Percentiles rank a stretch among this genome's conserved stretches.
Conservation (phyloP, 53 echinoderm and acorn worm genomes). For the Stichopus horrens region DNA sequence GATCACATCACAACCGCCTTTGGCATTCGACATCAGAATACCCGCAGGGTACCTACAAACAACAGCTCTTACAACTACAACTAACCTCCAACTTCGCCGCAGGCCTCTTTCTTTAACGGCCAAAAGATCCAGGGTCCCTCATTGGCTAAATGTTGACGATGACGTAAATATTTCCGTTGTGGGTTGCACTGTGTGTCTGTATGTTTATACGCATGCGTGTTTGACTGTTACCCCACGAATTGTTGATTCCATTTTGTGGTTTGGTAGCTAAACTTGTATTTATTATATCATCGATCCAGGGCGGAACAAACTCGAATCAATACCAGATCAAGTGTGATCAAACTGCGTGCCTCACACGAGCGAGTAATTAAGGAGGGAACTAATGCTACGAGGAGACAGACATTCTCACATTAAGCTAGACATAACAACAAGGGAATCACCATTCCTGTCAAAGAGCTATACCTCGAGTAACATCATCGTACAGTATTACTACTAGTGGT, state of each 20-base stretch:
- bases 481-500: too few species aligned
- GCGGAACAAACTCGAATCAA: background rate
- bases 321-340: background rate
- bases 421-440: too few species aligned
- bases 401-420: too few species aligned
- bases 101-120: slow-evolving; percentile 23
- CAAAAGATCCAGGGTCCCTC: background rate
- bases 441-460: too few species aligned
- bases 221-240: background rate
- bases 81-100: slow-evolving; percentile 5
- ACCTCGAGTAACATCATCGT: too few species aligned
- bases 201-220: background rate
- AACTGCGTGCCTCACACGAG: slow-evolving; percentile 22
- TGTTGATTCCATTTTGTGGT: background rate
- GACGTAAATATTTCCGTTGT: slow-evolving; percentile 15
- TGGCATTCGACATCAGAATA: background rate
- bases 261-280: too few species aligned
- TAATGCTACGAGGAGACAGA: background rate
- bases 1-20: slow-evolving; percentile 15
- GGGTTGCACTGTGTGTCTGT: background rate
- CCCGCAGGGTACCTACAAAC: slow-evolving; percentile 31
- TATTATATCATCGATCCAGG: too few species aligned
- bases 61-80: slow-evolving; percentile 25
- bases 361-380: slow-evolving; percentile 19
- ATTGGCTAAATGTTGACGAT: slow-evolving; percentile 40